These are phyloP conservation scores for Cettia cetti DNA, from an alignment of 2,113 vertebrate genomes.

Conservation along the genomic window DNA sequence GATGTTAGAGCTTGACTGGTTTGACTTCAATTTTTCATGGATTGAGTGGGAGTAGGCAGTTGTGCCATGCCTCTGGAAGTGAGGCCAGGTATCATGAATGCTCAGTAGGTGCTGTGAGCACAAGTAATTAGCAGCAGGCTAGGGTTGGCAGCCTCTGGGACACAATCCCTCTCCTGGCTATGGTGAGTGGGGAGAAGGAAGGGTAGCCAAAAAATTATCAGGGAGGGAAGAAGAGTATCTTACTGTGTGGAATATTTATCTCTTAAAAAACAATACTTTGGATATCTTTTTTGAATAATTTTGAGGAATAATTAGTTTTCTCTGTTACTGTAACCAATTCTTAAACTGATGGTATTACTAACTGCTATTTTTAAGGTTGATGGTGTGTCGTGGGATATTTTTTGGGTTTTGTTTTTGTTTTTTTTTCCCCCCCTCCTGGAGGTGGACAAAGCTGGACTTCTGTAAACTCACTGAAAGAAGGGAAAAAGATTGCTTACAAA, in stretches of 20 bases:
- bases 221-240: not conserved
- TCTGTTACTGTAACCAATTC: not conserved
- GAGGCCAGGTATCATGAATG: not conserved
- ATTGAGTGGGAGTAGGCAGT: slow-evolving; percentile 44
- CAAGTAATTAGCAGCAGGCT: not conserved
- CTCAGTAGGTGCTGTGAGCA: not conserved
- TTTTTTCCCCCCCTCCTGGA: fast-evolving
- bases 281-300: not conserved
- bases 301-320: not conserved
- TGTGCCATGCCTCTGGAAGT: slow-evolving; percentile 31
- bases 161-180: not conserved
- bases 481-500: not conserved
- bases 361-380: not conserved
- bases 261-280: not conserved
- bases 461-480: not conserved
- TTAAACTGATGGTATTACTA: not conserved
- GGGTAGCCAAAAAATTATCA: not conserved
- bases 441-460: not conserved
- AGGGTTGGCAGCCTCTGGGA: not conserved
- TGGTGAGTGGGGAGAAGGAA: slow-evolving; percentile 6
- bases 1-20: slow-evolving; percentile 21
- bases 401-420: not conserved
- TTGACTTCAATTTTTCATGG: slow-evolving; percentile 45
- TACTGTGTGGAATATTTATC: not conserved
- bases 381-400: not conserved